Evolutionary conservation across 1,140 invertebrate species (phyloP), one percentile per base, ranked within the genome.

Genomic region (Arion vulgaris): DNA sequence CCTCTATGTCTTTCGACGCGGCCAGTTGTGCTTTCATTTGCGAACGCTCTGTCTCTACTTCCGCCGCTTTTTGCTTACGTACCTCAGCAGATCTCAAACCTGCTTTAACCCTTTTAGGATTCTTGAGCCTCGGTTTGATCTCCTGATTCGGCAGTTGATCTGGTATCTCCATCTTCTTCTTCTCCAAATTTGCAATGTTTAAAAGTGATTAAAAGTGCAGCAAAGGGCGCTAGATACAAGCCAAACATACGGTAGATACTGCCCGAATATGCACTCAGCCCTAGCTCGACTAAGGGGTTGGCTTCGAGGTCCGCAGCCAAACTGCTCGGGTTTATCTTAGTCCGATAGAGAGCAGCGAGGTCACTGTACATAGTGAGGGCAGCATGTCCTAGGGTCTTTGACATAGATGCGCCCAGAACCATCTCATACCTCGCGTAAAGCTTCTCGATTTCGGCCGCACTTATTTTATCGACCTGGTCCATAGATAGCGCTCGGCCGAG

Each of bases 151-250:
- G n/a, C n/a, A n/a, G n/a, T n/a, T n/a, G n/a, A n/a, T n/a, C n/a
- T n/a, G n/a, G n/a, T n/a, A n/a, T n/a, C n/a, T n/a, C n/a, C n/a
- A n/a, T n/a, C n/a, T n/a, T n/a, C n/a, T n/a, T n/a, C n/a, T n/a
- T n/a, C n/a, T 17, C 69, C 38, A 74, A 74, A 74, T 17, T 39
- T 36, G 36, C 72, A 74, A 19, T 74, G 38, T 28, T 74, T 74
- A 9, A 23, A 15, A 23, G 51, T 45, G 15, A 23, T 57, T 23
- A 39, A 11, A 5, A 28, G 17, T 39, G 32, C 38, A n/a, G 38
- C 15, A 13, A 36, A 38, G 36, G 72, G 72, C 28, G 72, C 72
- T 39, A 74, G 23, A 38, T 7, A 74, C 72, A 74, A 41, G 72
- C 38, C 36, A 41, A 17, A 74, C 5, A 7, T 34, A 38, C 41